These are phyloP conservation scores for Phacellophora camtschatica DNA, from an alignment of 30 jellyfish, hydroid and myxozoan genomes.

Conservation along the genomic window DNA sequence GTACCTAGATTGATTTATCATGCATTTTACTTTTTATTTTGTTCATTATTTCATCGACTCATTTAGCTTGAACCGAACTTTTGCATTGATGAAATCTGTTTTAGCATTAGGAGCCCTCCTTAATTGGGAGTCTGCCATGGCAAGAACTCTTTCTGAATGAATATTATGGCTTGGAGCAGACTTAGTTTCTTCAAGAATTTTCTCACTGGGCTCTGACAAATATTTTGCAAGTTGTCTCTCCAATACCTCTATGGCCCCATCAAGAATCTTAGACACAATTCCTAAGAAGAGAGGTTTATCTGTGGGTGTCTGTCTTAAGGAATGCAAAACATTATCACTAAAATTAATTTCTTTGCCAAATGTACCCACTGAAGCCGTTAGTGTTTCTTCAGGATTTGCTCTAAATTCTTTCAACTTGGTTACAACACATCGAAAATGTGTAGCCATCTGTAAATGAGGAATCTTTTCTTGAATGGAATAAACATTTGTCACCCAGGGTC, in stretches of 20 bases:
- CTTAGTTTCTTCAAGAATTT: background rate
- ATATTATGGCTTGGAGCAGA: conserved; percentile 3
- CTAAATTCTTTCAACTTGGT: background rate
- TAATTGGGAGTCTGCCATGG: conserved; percentile 15
- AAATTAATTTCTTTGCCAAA: background rate
- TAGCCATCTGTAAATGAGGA: background rate
- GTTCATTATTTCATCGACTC: background rate
- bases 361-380: background rate
- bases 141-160: conserved; percentile 3
- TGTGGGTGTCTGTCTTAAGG: background rate
- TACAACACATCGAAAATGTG: background rate
- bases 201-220: conserved; percentile 11
- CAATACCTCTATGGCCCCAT: conserved; percentile 1
- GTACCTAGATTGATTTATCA: too few relatives aligned
- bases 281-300: background rate
- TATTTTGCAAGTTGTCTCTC: background rate
- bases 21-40: background rate
- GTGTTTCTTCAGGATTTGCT: background rate
- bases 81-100: background rate
- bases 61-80: background rate
- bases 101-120: conserved; percentile 25
- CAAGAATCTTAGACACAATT: background rate
- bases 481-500: conserved; percentile 16
- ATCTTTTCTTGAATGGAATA: background rate
- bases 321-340: background rate